These are phyloP conservation scores for Muscicapa adusta DNA, from an alignment of 2,113 vertebrate genomes.

Conservation along the genomic window DNA sequence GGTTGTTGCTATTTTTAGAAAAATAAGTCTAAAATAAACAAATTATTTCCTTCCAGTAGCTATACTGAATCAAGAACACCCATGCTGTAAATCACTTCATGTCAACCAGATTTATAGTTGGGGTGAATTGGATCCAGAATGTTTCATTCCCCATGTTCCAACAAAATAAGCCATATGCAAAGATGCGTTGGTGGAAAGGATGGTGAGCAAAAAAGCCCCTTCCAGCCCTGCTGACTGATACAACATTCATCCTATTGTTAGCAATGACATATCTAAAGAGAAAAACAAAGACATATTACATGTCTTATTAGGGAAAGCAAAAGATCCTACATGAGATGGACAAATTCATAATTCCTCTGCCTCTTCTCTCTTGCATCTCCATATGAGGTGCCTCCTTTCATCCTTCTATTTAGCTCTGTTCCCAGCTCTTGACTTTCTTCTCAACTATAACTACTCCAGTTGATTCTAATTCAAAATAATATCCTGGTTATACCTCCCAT, in stretches of 20 bases:
- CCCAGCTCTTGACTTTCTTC: neutral
- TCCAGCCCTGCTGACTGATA: neutral
- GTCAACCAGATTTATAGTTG: constrained; percentile 1
- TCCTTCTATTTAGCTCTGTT: neutral
- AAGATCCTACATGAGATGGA: neutral
- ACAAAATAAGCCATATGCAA: neutral
- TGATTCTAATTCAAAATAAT: neutral
- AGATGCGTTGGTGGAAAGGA: neutral
- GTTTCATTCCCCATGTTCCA: neutral
- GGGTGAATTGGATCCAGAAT: neutral
- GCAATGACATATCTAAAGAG: neutral
- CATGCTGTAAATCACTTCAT: constrained; percentile 8
- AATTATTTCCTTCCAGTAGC: constrained; percentile 43
- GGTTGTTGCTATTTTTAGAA: neutral
- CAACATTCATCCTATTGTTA: neutral
- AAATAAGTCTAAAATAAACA: constrained; percentile 7
- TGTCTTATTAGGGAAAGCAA: neutral
- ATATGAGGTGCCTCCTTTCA: neutral
- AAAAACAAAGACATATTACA: neutral
- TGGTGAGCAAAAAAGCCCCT: neutral
- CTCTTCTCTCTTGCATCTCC: neutral
- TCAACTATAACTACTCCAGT: neutral
- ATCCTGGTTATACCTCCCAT: neutral
- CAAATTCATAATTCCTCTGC: neutral
- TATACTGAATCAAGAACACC: neutral